These are phyloP conservation scores for Philopotamus ludificatus DNA, from an alignment of 1,140 invertebrate species.

Conservation along the genomic window DNA sequence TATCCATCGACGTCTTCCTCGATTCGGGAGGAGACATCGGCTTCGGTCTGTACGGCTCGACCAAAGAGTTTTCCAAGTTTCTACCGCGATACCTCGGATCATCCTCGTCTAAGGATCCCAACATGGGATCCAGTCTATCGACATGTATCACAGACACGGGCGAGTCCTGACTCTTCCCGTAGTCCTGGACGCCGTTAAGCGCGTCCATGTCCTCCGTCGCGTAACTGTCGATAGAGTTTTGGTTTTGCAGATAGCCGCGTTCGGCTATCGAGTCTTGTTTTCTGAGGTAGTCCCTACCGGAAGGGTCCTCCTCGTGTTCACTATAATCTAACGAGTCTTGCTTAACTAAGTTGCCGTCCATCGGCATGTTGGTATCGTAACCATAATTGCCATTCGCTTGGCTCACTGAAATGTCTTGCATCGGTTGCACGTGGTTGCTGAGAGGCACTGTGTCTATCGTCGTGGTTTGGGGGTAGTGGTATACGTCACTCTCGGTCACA, in stretches of 20 bases:
- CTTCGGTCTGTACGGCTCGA: constrained; percentile 47
- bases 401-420: constrained; percentile 17
- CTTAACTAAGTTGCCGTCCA: constrained; percentile 33
- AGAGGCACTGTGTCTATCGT: constrained; percentile 46
- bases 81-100: constrained; percentile 45
- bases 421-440: constrained; percentile 17
- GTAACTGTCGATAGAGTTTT: constrained; percentile 54
- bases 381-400: constrained; percentile 32
- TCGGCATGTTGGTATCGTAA: constrained; percentile 30
- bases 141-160: constrained; percentile 51
- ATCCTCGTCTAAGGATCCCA: constrained; percentile 42
- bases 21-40: constrained; percentile 34
- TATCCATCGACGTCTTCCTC: constrained; percentile 28
- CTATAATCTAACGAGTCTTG: constrained; percentile 39
- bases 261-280: constrained; percentile 44
- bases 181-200: constrained; percentile 32
- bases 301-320: constrained; percentile 24
- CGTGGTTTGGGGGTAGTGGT: constrained; percentile 49
- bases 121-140: constrained; percentile 45
- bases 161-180: constrained; percentile 46
- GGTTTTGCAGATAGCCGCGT: constrained; percentile 50
- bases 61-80: constrained; percentile 40
- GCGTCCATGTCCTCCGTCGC: constrained; percentile 46
- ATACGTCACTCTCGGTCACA: constrained; percentile 51
- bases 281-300: constrained; percentile 40